Conservation (phyloP, 1,140 invertebrate genomes). For the Drepana arcuata region DNA sequence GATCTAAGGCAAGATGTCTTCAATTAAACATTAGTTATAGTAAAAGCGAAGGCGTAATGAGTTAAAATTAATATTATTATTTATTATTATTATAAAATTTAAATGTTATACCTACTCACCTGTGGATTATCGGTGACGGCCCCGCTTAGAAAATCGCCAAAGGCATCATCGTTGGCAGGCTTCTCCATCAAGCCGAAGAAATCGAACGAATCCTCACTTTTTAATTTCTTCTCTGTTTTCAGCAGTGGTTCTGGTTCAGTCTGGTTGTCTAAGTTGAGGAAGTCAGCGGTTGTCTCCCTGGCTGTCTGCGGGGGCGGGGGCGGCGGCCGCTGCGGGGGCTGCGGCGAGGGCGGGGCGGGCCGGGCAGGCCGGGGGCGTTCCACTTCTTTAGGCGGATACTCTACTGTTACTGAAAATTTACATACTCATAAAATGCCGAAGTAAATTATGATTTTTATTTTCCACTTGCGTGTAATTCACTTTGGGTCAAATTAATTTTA, state of each 20-base stretch:
- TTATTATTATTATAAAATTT: too few relatives aligned
- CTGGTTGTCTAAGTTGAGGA: conserved; percentile 31
- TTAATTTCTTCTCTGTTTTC: conserved; percentile 35
- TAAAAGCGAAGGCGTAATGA: too few relatives aligned
- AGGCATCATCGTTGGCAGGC: conserved; percentile 53
- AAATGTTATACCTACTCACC: conserved; percentile 25
- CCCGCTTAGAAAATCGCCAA: conserved; percentile 60
- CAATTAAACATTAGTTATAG: too few relatives aligned
- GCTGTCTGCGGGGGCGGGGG: conserved; percentile 9
- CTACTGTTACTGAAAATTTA: conserved; percentile 38
- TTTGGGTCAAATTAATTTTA: too few relatives aligned
- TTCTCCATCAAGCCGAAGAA: conserved; percentile 67
- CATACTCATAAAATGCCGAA: too few relatives aligned
- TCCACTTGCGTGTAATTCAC: too few relatives aligned
- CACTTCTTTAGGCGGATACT: conserved; percentile 29
- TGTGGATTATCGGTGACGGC: conserved; percentile 28
- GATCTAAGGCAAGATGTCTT: too few relatives aligned
- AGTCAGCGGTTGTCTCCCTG: conserved; percentile 29
- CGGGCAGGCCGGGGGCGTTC: conserved; percentile 38
- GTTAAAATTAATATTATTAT: too few relatives aligned
- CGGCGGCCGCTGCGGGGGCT: conserved; percentile 19
- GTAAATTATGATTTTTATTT: too few relatives aligned
- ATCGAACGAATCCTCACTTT: conserved; percentile 59
- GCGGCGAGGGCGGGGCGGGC: conserved; percentile 44
- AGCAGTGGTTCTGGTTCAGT: conserved; percentile 8